Evolutionary conservation across 2,113 vertebrate species (phyloP), one percentile per base, ranked within the genome.

Genomic region (Limanda limanda): DNA sequence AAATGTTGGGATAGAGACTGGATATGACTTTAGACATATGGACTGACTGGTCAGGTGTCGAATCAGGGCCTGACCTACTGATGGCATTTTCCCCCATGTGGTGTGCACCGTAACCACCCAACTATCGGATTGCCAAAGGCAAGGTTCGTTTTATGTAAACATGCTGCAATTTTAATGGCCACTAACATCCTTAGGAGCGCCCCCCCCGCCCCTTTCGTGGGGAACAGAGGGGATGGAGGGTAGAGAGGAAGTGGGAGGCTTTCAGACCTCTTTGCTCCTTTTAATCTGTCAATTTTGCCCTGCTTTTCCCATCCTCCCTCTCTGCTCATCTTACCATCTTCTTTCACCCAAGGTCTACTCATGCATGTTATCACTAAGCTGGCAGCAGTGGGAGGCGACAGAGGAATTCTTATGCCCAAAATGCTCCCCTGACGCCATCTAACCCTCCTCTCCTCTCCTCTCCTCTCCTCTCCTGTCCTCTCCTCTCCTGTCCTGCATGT

Each of bases 291-390:
- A 88, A 84, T 86, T 89, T 79, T 71, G 21, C 67, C 66, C 68
- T 52, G 73, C 70, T 85, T 85, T 75, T 48, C 82, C 84, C 73
- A 70, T 60, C 84, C 76, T 79, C 56, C 70, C 79, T 76, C 83
- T 76, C 42, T 64, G 62, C 83, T 79, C 85, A 82, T 81, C 86
- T 61, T 72, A 68, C 89, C 82, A 86, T 88, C 88, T 83, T 76
- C 76, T 85, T 83, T 88, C 84, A 87, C 78, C 88, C 74, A 70
- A 86, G 82, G 78, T 85, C 82, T 84, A 80, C 83, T 91, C 85
- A 88, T 81, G 81, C 85, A 89, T 91, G 87, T 92, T 91, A 90
- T 91, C 89, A 79, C 88, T 87, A 65, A 88, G 78, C 81, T 90
- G 88, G 88, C 84, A 89, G 88, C 79, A 75, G 84, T 68, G 75